Base-by-base conservation (phyloP, 1,140 invertebrate species). In the Spodoptera frugiperda region DNA sequence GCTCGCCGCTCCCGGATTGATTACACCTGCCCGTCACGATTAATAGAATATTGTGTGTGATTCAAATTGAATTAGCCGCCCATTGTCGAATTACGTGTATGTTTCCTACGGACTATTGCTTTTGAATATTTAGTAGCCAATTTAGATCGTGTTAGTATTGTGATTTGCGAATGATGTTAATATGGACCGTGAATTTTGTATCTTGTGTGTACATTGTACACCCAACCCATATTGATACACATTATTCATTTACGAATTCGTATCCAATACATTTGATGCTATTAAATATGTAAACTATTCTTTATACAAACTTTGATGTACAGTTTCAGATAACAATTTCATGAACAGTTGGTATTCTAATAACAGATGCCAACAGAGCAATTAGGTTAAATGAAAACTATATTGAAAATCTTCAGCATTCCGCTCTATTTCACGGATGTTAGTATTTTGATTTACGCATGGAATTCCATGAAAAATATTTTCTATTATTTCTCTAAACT, bases 111-210 rank as follows among this genome's bases (percentile, higher is more conserved):
- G 88, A 85, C 85, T 89, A 91, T 91, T 89, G 90, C 78, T 91
- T 91, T 88, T 93, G 91, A 93, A 93, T 93, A 93, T 92, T 93
- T 93, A 91, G 89, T 89, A 91, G 86, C 84, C 90, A 93, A 93
- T 92, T 92, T 89, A 87, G 88, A 89, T 86, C 84, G 84, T 87
- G 86, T 89, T 87, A 82, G 86, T 89, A 89, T 89, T 91, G 88
- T 90, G 90, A 89, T 91, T 89, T 87, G 84, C 78, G 78, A 87
- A 89, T 89, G 65, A 67, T 48, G 55, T 67, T 74, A 59, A 75
- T 75, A 75, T 75, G 25, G 71, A 49, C 14, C n/a, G 54, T 48
- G 21, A 70, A 48, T 75, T 53, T 44, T 65, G 71, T 75, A 59
- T 65, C 15, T 46, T 65, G 59, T 61, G 14, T 75, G 57, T 44